Evolutionary conservation across 2,797 vertebrate genomes (phyloP), one percentile per base, ranked within the genome.

Genomic region (Anguilla anguilla): DNA sequence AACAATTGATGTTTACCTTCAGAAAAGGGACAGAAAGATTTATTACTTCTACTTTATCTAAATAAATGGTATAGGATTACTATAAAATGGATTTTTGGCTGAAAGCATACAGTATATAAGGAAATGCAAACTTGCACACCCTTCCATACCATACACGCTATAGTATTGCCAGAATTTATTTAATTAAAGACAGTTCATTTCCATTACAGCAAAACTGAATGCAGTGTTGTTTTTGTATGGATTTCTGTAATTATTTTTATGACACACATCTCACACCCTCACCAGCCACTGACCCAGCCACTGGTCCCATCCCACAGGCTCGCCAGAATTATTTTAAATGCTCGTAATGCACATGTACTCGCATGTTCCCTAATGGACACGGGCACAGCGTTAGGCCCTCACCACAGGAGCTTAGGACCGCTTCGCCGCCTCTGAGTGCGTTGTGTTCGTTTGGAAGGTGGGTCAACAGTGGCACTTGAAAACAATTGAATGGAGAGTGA

Each of bases 1-100:
- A 79, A 82, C 43, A 82, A n/a, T 51, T 82, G 43, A 49, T 82
- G 79, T 82, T 82, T 82, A 82, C 79, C 43, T 82, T 82, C 19
- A 82, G 25, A 82, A 77, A 82, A 51, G 46, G 25, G 9, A 82
- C 46, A n/a, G 3, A 2, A 11, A 43, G 35, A 49, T 82, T 49
- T 51, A 82, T 82, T 25, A 82, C 25, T n/a, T 82, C 43, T 82
- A 51, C 79, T 51, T n/a, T 25, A 82, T 49, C 46, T 49, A 82
- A 82, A 51, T 51, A 82, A 82, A 82, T 51, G 22, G 11, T 51
- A 51, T 82, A n/a, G 19, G 19, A 82, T 46, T 11, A 25, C 79
- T 49, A 82, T 82, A 46, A 49, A 82, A 49, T 25, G 7, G 46
- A 79, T 77, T 35, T 77, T 19, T 77, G 72, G 35, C 72, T 35